Percentiles rank a stretch among this genome's conserved stretches.
phyloP scores from a whole-genome alignment of 1,140 invertebrate species.

The Drosophila paulistorum region DNA sequence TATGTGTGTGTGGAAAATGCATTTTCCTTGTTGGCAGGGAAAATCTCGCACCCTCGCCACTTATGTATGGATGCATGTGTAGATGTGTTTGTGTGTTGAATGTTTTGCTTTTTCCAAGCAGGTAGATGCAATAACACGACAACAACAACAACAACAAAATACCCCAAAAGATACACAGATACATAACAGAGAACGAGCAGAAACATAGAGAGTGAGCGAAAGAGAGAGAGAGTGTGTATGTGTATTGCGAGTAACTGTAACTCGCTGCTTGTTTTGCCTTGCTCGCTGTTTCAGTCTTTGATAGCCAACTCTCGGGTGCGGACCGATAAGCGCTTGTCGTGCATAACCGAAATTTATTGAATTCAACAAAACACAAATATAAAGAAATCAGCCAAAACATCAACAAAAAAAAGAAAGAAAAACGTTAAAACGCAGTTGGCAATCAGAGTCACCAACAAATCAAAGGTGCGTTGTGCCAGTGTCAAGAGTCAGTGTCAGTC shows the following conservation, averaged over 20 bases:
- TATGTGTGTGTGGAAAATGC: slow-evolving; percentile 5
- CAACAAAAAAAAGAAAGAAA: not conserved
- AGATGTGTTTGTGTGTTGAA: slow-evolving; percentile 11
- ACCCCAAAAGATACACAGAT: slow-evolving; percentile 12
- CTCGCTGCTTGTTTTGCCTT: slow-evolving; percentile 55
- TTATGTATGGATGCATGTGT: slow-evolving; percentile 14
- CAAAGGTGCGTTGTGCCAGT: slow-evolving; percentile 8
- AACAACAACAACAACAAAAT: slow-evolving; percentile 22
- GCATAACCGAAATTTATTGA: slow-evolving; percentile 36
- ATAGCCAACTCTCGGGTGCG: slow-evolving; percentile 78
- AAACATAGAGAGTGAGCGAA: slow-evolving; percentile 12
- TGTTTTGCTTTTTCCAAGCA: slow-evolving; percentile 55
- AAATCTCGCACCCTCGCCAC: slow-evolving; percentile 16
- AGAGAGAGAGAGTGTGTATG: slow-evolving; percentile 20
- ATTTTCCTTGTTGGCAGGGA: slow-evolving; percentile 40
- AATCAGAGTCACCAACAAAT: slow-evolving; percentile 4
- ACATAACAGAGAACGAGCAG: slow-evolving; percentile 29
- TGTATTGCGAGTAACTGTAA: slow-evolving; percentile 64
- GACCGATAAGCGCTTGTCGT: slow-evolving; percentile 73
- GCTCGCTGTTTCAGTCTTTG: slow-evolving; percentile 75
- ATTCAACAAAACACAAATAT: slow-evolving; percentile 13
- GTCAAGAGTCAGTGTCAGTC: slow-evolving; percentile 18
- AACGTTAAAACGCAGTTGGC: slow-evolving; percentile 4
- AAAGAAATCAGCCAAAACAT: slow-evolving; percentile 31
- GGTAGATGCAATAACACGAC: slow-evolving; percentile 54